Percentiles rank a stretch among this genome's conserved stretches.
phyloP scores from a whole-genome alignment of 2,888 invertebrate genomes.

The Eledone cirrhosa region DNA sequence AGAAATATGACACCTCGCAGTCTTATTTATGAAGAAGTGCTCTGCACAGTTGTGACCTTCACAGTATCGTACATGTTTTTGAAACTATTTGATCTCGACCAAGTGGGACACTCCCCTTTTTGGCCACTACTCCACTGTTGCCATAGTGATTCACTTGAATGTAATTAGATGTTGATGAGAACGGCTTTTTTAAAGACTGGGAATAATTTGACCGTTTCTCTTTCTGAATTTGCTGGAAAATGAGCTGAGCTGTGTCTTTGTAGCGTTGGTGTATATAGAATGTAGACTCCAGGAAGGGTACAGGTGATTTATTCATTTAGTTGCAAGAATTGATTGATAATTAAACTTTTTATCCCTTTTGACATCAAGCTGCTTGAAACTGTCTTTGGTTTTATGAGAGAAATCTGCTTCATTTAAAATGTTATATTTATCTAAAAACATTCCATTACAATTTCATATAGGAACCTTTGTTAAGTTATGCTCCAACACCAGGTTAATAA shows the following conservation, averaged over 20 bases:
- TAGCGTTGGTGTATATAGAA: conserved; percentile 61
- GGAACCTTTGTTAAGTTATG: too few relatives aligned
- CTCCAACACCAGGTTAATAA: too few relatives aligned
- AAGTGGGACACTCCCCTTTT: conserved; percentile 37
- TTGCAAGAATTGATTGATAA: background rate
- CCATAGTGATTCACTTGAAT: conserved; percentile 47
- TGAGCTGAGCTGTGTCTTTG: conserved; percentile 61
- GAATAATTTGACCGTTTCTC: conserved; percentile 37
- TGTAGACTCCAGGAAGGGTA: conserved; percentile 51
- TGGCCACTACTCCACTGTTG: conserved; percentile 46
- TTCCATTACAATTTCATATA: too few relatives aligned
- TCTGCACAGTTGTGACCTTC: too few relatives aligned
- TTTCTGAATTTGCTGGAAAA: conserved; percentile 60
- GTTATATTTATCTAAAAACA: too few relatives aligned
- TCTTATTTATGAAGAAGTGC: conserved; percentile 41
- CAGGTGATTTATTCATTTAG: conserved; percentile 42
- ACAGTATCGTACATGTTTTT: background rate
- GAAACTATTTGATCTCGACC: conserved; percentile 5
- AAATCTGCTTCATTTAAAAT: too few relatives aligned
- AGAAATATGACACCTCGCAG: conserved; percentile 60
- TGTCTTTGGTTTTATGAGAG: too few relatives aligned
- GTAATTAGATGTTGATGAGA: conserved; percentile 5
- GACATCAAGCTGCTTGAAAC: too few relatives aligned
- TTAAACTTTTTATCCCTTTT: too few relatives aligned
- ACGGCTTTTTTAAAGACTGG: conserved; percentile 11